These are phyloP conservation scores for Drusus annulatus DNA, from an alignment of 1,140 invertebrate species.

Conservation along the genomic window DNA sequence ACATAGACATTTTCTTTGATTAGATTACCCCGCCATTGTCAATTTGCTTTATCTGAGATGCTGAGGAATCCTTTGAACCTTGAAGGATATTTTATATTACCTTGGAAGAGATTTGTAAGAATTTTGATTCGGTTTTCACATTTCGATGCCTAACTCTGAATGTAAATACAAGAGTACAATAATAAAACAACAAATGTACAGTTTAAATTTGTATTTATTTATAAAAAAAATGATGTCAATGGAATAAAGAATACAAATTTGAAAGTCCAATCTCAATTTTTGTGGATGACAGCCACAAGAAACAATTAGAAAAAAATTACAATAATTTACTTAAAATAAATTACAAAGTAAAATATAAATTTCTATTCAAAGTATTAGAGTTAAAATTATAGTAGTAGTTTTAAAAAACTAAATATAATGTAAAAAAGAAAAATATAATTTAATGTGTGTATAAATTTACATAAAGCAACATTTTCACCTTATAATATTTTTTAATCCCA, in stretches of 20 bases:
- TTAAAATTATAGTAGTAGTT: conserved; percentile 23
- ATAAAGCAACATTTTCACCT: not conserved
- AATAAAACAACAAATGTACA: conserved; percentile 7
- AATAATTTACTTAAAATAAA: conserved; percentile 53
- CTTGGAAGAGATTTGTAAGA: too few relatives aligned
- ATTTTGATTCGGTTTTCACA: too few relatives aligned
- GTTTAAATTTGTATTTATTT: conserved; percentile 47
- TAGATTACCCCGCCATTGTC: too few relatives aligned
- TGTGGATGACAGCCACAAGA: conserved; percentile 29
- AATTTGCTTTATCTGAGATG: too few relatives aligned
- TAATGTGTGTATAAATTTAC: not conserved
- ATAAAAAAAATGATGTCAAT: conserved; percentile 50
- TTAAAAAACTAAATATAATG: not conserved
- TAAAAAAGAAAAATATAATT: too few relatives aligned
- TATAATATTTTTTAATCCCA: too few relatives aligned
- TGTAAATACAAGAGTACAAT: too few relatives aligned
- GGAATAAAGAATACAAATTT: conserved; percentile 46
- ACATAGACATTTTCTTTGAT: not conserved
- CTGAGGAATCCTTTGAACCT: too few relatives aligned
- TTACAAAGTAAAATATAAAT: conserved; percentile 20
- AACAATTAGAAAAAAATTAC: conserved; percentile 34
- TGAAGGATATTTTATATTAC: too few relatives aligned
- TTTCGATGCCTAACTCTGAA: too few relatives aligned
- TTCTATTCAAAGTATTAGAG: conserved; percentile 23
- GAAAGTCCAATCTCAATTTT: conserved; percentile 35